Base-by-base conservation (phyloP, 2,888 invertebrate species). In the Biston stratarius region DNA sequence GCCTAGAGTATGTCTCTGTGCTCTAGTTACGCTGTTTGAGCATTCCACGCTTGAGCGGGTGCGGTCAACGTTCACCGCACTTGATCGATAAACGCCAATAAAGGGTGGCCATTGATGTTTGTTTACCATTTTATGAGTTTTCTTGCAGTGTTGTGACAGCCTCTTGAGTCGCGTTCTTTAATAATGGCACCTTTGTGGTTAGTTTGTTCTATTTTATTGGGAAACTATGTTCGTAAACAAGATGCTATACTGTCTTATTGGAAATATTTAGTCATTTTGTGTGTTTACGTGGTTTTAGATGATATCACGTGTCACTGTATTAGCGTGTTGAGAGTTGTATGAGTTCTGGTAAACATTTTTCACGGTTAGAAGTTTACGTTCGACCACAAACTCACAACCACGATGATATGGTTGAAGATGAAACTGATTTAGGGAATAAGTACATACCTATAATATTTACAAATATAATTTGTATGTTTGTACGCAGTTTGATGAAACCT, bases 11-110 rank as follows among this genome's bases (percentile, higher is more conserved):
- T 68, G 62, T 56, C 63, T 60, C 60, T 53, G 51, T 44, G 68
- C 67, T 77, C 74, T 73, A 74, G 82, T 83, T 75, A 80, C 82
- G 79, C 76, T 76, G 67, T 74, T 75, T 77, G 80, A 71, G 55
- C 79, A 73, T 72, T 71, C 69, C 69, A 71, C 80, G 83, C 77
- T 77, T 65, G 77, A 75, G 40, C 68, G 73, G 69, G 65, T 76
- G 74, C 78, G 78, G 83, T 79, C 81, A 80, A 74, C 79, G 81
- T 80, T 82, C 80, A 82, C 61, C 72, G 79, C 79, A 74, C 73
- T 75, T 73, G 72, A 72, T 78, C 72, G 72, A 79, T 74, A 74
- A 71, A 74, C 65, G 72, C 70, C 74, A 76, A 73, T 70, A 70
- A 71, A 70, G 52, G 65, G 52, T 64, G 56, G 63, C 67, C 70